phyloP scores from a whole-genome alignment of 2,888 invertebrate genomes.

The Euphydryas editha region DNA sequence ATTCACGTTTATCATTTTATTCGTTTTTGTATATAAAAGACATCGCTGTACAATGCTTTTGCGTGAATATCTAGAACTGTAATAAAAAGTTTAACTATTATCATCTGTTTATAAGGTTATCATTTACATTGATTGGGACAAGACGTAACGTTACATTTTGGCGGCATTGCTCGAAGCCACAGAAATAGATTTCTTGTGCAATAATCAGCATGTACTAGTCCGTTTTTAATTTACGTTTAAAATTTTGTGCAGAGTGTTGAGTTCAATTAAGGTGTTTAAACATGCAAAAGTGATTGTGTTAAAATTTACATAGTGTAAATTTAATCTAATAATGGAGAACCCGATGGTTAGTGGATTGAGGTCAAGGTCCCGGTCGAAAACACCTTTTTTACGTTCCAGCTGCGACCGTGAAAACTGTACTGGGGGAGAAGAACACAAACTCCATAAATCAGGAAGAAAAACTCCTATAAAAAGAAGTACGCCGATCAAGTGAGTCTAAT shows the following conservation, averaged over 20 bases:
- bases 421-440: constrained; percentile 79
- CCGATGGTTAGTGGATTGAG: constrained; percentile 81
- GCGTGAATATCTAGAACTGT: constrained; percentile 30
- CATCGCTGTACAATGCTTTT: constrained; percentile 46
- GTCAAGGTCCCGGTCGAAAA: constrained; percentile 88
- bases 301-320: constrained; percentile 31
- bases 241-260: constrained; percentile 36
- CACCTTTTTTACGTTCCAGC: constrained; percentile 85
- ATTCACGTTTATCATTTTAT: constrained; percentile 56
- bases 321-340: constrained; percentile 64
- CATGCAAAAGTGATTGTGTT: constrained; percentile 33
- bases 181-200: constrained; percentile 81
- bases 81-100: constrained; percentile 16
- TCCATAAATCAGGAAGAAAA: constrained; percentile 77
- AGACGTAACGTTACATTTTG: constrained; percentile 73
- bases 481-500: constrained; percentile 74
- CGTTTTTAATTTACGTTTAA: constrained; percentile 56
- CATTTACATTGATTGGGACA: constrained; percentile 44
- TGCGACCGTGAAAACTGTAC: constrained; percentile 84
- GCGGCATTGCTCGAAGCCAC: constrained; percentile 78
- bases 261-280: constrained; percentile 46
- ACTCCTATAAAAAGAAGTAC: constrained; percentile 77
- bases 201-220: constrained; percentile 57
- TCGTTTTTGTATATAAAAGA: constrained; percentile 7
- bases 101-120: constrained; percentile 25